phyloP scores from a whole-genome alignment of 92 coral and sea anemone species.

The Paramuricea clavata region DNA sequence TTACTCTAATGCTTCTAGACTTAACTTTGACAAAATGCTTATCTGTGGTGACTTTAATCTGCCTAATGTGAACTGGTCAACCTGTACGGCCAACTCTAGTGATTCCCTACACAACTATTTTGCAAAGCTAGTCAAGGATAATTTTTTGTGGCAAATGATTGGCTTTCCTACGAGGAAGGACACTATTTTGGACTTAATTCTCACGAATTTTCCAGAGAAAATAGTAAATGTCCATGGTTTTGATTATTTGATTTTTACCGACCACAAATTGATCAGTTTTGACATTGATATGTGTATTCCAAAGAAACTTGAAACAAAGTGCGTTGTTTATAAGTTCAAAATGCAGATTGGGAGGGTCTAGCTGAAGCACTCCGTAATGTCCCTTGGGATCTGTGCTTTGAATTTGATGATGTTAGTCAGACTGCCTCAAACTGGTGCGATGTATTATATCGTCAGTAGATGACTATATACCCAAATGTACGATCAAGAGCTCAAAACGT shows the following conservation, averaged over 20 bases:
- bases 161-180: conserved; percentile 2
- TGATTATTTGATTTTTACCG: background rate
- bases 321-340: conserved; percentile 4
- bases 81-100: conserved; percentile 37
- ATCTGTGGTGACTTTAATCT: conserved; percentile 48
- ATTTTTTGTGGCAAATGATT: conserved; percentile 20
- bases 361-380: background rate
- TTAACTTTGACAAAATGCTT: conserved; percentile 37
- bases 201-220: conserved; percentile 17
- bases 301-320: background rate
- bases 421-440: background rate
- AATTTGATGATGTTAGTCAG: conserved; percentile 6
- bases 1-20: conserved; percentile 33
- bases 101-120: conserved; percentile 37
- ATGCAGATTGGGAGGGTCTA: background rate
- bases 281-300: background rate
- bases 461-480: conserved; percentile 63
- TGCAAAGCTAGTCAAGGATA: conserved; percentile 4
- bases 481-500: conserved; percentile 36
- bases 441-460: background rate
- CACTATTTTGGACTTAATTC: conserved; percentile 8
- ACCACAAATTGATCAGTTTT: conserved; percentile 7
- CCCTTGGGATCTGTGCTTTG: background rate
- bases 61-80: conserved; percentile 43
- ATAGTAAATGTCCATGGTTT: background rate